Evolutionary conservation across 1,140 invertebrate species (phyloP), one percentile per base, ranked within the genome.

Genomic region (Varroa destructor): DNA sequence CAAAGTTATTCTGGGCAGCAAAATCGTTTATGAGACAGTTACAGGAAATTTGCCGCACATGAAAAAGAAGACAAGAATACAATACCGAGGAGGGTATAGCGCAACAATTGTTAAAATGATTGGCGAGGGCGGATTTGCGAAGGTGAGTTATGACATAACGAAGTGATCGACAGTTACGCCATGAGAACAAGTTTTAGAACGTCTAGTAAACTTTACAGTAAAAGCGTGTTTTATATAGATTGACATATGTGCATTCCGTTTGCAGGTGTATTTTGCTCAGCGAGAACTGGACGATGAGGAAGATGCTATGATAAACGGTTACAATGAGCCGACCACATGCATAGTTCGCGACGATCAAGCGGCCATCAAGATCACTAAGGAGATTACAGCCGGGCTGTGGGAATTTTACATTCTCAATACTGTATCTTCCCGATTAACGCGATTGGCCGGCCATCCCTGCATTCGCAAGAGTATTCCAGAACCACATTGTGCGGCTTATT

Each of bases 391-490:
- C 37, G 61, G 61, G 2, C 1, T 67, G 36, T 67, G 61, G 61
- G 61, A 67, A 37, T 67, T 36, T 37, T 67, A 67, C 61, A 40
- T 67, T 40, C 61, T 67, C 37, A 40, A 37, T 14, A 40, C 61
- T 12, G 37, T 67, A 2, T 67, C 37, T 46, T 12, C 40, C 8
- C 61, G 61, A 40, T 37, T 67, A 4, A 14, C 61, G 12, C 61
- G 61, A 12, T 37, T 12, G 12, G 14, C 14, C 3, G 37, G 12
- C 2, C 12, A 43, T 40, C 61, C 61, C 14, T 67, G 61, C 36
- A 67, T 67, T 67, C 61, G 61, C 2, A 67, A 67, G 40, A 67
- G 61, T 46, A 67, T 67, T 67, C 61, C 61, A 12, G 61, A 67
- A 40, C 61, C 61, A 37, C 61, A 67, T 8, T 67, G 61, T 46